Percentiles rank a stretch among this genome's conserved stretches.
Conservation (phyloP, 1,140 invertebrate genomes). For the Pseudomyrmex pallidus region DNA sequence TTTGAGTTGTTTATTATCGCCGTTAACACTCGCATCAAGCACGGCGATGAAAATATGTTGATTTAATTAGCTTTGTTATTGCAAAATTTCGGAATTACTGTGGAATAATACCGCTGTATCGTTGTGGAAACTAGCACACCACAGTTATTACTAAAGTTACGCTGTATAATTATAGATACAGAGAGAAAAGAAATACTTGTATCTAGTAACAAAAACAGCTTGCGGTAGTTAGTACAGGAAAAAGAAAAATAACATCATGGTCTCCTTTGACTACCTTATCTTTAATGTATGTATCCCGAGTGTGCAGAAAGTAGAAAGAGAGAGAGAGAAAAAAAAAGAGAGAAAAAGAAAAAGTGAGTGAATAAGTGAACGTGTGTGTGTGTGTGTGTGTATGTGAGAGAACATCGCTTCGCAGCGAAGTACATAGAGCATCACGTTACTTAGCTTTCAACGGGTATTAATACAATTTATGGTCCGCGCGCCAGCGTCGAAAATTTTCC, state of each 20-base stretch:
- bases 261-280: constrained; percentile 55
- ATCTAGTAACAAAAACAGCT: constrained; percentile 28
- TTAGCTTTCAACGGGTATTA: constrained; percentile 73
- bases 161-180: not conserved
- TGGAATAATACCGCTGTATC: not conserved
- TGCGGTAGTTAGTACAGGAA: constrained; percentile 28
- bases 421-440: constrained; percentile 69
- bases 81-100: not conserved
- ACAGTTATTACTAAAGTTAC: not conserved
- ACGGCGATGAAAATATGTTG: not conserved
- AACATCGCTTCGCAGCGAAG: constrained; percentile 53
- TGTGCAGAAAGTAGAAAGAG: constrained; percentile 8
- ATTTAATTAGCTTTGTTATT: constrained; percentile 11
- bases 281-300: constrained; percentile 22
- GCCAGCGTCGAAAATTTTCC: constrained; percentile 42
- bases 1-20: too few species aligned
- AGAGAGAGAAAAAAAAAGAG: not conserved
- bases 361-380: too few species aligned
- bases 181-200: not conserved
- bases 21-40: too few species aligned
- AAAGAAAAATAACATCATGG: constrained; percentile 11
- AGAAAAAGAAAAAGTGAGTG: too few species aligned
- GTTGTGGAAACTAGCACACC: not conserved
- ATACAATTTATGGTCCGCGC: constrained; percentile 66
- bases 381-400: not conserved